Percentiles rank a stretch among this genome's conserved stretches.
Conservation (phyloP, 1,140 invertebrate genomes). For the Brachionus rubens region DNA sequence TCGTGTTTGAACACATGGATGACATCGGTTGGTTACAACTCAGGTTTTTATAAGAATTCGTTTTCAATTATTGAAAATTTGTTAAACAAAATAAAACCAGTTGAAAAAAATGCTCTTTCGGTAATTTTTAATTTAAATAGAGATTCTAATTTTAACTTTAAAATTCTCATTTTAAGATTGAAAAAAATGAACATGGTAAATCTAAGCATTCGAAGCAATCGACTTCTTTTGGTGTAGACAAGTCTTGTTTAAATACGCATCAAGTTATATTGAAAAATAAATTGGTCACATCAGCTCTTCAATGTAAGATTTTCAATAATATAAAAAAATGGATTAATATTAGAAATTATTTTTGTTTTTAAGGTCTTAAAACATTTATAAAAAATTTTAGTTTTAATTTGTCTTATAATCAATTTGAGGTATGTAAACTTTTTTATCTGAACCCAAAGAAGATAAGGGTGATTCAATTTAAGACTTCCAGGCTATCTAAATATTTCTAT, state of each 20-base stretch:
- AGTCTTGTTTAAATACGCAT: not conserved
- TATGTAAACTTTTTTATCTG: not conserved
- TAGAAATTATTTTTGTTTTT: not conserved
- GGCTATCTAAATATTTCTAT: too few species aligned
- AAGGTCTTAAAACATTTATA: not conserved
- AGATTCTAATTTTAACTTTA: not conserved
- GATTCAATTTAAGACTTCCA: too few species aligned
- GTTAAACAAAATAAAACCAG: slow-evolving; percentile 5
- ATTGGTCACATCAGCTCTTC: not conserved
- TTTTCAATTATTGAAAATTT: slow-evolving; percentile 15
- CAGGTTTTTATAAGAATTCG: not conserved
- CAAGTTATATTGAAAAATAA: not conserved
- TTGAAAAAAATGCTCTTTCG: not conserved
- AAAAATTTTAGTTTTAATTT: slow-evolving; percentile 22
- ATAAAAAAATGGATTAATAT: not conserved
- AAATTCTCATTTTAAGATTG: not conserved
- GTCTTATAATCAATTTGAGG: slow-evolving; percentile 18
- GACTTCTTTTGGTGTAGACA: not conserved
- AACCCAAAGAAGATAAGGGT: too few species aligned
- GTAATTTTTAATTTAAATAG: not conserved
- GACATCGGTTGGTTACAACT: not conserved
- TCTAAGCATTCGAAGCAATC: not conserved
- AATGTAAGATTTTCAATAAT: not conserved
- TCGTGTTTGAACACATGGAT: slow-evolving; percentile 4
- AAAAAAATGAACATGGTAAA: not conserved